Evolutionary conservation across 2,113 vertebrate species (phyloP).

Genomic region (Climacteris rufus): DNA sequence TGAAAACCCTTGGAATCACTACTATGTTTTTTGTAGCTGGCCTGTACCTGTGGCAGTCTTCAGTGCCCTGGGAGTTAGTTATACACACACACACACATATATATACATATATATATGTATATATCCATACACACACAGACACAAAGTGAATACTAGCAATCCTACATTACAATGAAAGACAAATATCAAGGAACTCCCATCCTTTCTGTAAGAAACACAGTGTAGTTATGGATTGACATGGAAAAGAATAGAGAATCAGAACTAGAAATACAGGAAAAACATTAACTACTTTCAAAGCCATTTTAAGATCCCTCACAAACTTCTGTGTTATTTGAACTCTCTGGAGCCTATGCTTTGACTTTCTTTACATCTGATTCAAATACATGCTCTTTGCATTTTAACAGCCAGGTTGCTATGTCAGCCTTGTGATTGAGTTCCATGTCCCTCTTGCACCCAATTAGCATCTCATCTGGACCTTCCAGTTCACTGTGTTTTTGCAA

Average conservation of each 20-base stretch:
- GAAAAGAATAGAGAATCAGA: neutral
- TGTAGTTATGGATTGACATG: accelerated
- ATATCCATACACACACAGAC: neutral
- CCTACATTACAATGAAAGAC: neutral
- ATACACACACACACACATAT: neutral
- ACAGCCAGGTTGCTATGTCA: neutral
- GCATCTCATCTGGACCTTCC: neutral
- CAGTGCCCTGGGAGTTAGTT: neutral
- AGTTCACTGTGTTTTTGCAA: neutral
- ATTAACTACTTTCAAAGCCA: neutral
- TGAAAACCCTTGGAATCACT: neutral
- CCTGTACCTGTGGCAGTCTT: neutral
- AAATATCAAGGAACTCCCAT: accelerated
- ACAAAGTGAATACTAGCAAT: neutral
- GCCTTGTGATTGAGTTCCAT: neutral
- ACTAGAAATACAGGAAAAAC: constrained; percentile 3
- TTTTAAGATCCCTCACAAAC: neutral
- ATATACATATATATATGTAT: neutral
- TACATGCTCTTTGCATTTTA: neutral
- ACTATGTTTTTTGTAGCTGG: neutral
- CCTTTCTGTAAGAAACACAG: neutral
- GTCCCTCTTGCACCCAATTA: neutral
- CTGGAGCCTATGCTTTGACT: neutral
- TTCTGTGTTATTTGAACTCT: neutral
- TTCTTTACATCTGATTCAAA: neutral